Evolutionary conservation across 2,888 invertebrate species (phyloP), one percentile per base, ranked within the genome.

Genomic region (Pheosia tremula): DNA sequence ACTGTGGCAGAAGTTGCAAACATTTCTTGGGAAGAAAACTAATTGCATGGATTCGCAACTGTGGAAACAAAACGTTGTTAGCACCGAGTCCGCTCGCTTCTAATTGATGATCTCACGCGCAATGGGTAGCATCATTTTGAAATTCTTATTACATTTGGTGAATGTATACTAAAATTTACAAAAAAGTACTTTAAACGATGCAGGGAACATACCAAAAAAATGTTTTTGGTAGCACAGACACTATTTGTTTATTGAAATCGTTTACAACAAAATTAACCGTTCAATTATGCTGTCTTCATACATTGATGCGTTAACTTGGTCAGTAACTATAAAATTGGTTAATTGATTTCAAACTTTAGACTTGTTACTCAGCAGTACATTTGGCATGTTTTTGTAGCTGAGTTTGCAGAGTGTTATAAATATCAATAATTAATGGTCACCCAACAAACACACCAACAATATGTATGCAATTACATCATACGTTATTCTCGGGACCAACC

Each of bases 61-160:
- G 82, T 72, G 68, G 68, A 80, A 84, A 87, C 88, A 88, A 89
- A 86, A 83, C 74, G 71, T 59, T 67, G 71, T 80, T 79, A 81
- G 64, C 75, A 74, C 67, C 70, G 70, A 57, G 58, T 67, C 76
- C 77, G 74, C 63, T 60, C 60, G 62, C 67, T 56, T 69, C 85
- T 88, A 89, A 89, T 89, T 88, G 87, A 85, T 87, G 85, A 84
- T 63, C 81, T 89, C 84, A 84, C 80, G 83, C 78, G 81, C 69
- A 68, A 67, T 74, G 79, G 76, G 76, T 77, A 77, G 75, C 74
- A 78, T 70, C 80, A 69, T 83, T 84, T 81, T 78, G 79, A 67
- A 72, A 71, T 55, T n/a, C 37, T n/a, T 11, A 7, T 13, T 36
- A n/a, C 1, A 39, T 54, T 54, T 49, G 5, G 13, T n/a, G 11